phyloP scores from a whole-genome alignment of 2,797 vertebrate genomes.

The Coccyzus lansbergi region DNA sequence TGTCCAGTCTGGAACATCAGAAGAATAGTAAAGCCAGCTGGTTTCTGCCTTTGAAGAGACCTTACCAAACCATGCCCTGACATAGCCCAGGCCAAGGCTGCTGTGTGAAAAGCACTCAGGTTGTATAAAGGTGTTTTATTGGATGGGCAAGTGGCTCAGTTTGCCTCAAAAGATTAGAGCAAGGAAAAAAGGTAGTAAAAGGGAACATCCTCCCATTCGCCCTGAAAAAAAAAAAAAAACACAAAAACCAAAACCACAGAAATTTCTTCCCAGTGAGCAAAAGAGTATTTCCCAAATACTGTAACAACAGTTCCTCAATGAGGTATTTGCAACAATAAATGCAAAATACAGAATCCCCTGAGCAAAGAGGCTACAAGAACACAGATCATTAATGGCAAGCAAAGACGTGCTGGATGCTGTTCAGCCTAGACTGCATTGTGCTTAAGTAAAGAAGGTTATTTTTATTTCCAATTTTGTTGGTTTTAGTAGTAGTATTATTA shows the following conservation, averaged over 20 bases:
- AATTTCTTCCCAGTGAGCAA: not conserved
- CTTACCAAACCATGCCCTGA: not conserved
- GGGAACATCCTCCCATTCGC: fast-evolving
- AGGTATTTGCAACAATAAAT: not conserved
- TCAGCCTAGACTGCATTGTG: fast-evolving
- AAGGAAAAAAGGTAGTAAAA: not conserved
- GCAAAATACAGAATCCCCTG: not conserved
- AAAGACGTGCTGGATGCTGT: not conserved
- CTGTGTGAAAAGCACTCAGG: not conserved
- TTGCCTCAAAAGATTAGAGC: not conserved
- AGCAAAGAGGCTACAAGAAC: not conserved
- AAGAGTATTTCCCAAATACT: not conserved
- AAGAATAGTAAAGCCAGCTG: not conserved
- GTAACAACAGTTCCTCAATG: not conserved
- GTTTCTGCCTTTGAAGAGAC: not conserved
- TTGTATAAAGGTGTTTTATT: not conserved
- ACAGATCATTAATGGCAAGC: not conserved
- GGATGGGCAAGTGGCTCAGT: fast-evolving
- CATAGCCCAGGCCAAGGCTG: not conserved
- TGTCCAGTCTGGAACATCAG: not conserved
- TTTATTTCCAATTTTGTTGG: not conserved
- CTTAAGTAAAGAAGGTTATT: not conserved
- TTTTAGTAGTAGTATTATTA: not conserved
- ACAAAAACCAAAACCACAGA: not conserved
- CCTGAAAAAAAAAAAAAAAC: not conserved